Evolutionary conservation across 2,113 vertebrate species (phyloP), one percentile per base, ranked within the genome.

Genomic region (Tragelaphus buxtoni): DNA sequence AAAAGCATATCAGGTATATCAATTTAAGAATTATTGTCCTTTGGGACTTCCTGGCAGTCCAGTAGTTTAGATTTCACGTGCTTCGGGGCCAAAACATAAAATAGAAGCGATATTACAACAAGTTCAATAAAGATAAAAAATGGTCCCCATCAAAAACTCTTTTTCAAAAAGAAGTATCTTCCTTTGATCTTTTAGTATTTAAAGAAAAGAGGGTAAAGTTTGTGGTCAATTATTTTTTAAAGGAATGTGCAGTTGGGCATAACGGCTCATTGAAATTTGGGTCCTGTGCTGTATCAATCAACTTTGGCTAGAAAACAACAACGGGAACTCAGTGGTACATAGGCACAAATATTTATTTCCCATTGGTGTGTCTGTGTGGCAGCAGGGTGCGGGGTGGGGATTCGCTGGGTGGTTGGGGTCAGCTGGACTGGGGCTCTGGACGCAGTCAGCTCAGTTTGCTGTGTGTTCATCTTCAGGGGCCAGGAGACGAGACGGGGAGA

Each of bases 1-100:
- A 17, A 84, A 47, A 95, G 72, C 42, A 79, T 45, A 81, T 6
- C 17, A 72, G 93, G 45, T 8, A 8, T 93, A 98, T 94, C 77
- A 85, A 7, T 85, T 65, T n/a, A 76, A 90, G 58, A 80, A 53
- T 42, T 79, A 39, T 72, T n/a, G 45, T 69, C 42, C 7, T 22
- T 72, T 17, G n/a, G 39, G 22, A 26, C 22, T 74, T 74, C 11
- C 14, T 74, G 69, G 69, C 1, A 12, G 39, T 74, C 69, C 39
- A 14, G 22, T 26, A 24, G 69, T 26, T 42, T 42, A 74, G 22
- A 42, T 74, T 74, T 24, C 20, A 74, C 0, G 0, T 42, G 39
- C 22, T 26, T 74, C 0, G 39, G 22, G 39, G 69, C 22, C 69
- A 69, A 69, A 26, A 74, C 22, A 5, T 74, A 42, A 42, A 42